Evolutionary conservation across 2,797 vertebrate species (phyloP).

Genomic region (Hirundo rustica): DNA sequence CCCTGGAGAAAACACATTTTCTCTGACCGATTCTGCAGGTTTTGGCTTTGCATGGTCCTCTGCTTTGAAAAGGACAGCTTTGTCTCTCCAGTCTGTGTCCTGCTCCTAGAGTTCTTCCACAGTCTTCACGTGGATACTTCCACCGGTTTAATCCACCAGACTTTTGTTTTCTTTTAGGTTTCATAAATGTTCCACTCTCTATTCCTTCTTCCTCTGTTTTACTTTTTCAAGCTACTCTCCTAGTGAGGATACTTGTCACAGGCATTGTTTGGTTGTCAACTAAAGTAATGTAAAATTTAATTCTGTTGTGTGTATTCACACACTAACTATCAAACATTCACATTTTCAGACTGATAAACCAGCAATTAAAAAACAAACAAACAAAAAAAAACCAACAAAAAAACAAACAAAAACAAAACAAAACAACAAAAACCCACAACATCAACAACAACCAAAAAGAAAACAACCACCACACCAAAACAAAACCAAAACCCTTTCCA

Average conservation of each 20-base stretch:
- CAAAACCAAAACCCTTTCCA: fast-evolving
- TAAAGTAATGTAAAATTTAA: background rate
- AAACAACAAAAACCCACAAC: too few relatives aligned
- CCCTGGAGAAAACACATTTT: background rate
- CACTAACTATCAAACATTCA: background rate
- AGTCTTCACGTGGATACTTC: background rate
- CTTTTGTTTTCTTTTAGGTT: background rate
- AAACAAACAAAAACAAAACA: background rate
- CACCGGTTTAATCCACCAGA: background rate
- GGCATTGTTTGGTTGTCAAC: background rate
- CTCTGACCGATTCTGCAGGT: background rate
- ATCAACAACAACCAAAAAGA: too few relatives aligned
- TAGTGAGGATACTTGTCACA: background rate
- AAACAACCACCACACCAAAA: too few relatives aligned
- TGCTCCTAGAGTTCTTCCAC: background rate
- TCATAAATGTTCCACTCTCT: background rate
- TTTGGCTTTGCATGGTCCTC: background rate
- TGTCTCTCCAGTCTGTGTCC: background rate
- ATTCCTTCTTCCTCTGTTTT: background rate
- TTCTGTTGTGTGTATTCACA: background rate
- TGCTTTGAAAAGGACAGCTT: background rate
- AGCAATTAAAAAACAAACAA: background rate
- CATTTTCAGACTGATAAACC: background rate
- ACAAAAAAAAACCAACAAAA: background rate
- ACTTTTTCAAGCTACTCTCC: background rate